Conservation (phyloP, 1,140 invertebrate genomes). For the Drosophila ercepeae region DNA sequence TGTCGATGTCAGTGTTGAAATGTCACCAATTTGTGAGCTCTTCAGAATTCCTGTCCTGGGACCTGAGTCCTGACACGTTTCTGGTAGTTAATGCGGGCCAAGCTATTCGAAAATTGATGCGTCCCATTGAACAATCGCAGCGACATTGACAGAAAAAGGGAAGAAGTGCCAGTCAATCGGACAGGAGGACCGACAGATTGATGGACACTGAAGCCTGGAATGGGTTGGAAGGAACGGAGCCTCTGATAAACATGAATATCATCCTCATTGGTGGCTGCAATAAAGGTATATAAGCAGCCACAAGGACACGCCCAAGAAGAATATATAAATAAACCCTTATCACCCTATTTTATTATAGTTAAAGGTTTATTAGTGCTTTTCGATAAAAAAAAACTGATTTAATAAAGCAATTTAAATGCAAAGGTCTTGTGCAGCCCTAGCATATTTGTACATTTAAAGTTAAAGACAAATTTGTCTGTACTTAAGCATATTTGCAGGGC, state of each 20-base stretch:
- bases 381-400: too few species aligned
- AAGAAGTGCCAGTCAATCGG: constrained; percentile 9
- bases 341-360: too few species aligned
- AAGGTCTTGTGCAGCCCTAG: too few species aligned
- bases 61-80: constrained; percentile 28
- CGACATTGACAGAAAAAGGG: constrained; percentile 28
- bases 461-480: not conserved
- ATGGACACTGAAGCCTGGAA: not conserved
- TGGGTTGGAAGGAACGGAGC: not conserved
- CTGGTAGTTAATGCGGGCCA: constrained; percentile 49
- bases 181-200: constrained; percentile 11
- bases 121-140: constrained; percentile 44
- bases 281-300: not conserved
- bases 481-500: not conserved
- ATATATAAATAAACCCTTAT: too few species aligned
- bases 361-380: too few species aligned
- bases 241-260: constrained; percentile 50
- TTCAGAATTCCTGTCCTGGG: constrained; percentile 15
- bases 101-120: constrained; percentile 50
- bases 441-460: too few species aligned
- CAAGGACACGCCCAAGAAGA: too few species aligned
- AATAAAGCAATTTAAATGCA: too few species aligned
- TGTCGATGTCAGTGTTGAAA: constrained; percentile 10
- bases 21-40: constrained; percentile 64
- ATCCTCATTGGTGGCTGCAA: constrained; percentile 21